Conservation (phyloP, 2,888 invertebrate species). For the Azorinus chamasolen region DNA sequence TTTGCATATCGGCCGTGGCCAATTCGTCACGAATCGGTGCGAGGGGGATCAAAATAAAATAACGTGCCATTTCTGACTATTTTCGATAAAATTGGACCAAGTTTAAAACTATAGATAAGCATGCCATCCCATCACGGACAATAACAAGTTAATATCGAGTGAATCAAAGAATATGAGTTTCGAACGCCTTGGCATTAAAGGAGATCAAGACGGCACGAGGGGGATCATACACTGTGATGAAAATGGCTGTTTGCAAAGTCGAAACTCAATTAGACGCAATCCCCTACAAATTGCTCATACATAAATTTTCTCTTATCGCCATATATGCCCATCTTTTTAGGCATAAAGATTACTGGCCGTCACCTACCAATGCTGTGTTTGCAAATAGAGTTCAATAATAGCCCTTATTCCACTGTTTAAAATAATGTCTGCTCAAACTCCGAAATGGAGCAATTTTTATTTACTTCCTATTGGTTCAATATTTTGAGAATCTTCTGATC, state of each 20-base stretch:
- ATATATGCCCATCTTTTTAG: slow-evolving; percentile 61
- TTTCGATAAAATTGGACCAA: slow-evolving; percentile 67
- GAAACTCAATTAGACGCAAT: slow-evolving; percentile 66
- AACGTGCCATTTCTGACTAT: slow-evolving; percentile 52
- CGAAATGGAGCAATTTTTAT: no score
- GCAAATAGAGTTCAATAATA: no score
- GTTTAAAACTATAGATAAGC: slow-evolving; percentile 61
- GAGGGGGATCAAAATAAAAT: slow-evolving; percentile 59
- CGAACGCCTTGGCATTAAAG: slow-evolving; percentile 55
- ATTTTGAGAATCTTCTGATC: no score
- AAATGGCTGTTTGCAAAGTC: slow-evolving; percentile 57
- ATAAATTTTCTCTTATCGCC: slow-evolving; percentile 70
- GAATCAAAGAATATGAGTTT: slow-evolving; percentile 65
- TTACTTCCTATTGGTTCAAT: no score
- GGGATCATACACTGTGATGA: slow-evolving; percentile 55
- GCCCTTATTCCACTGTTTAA: no score
- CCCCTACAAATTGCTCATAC: slow-evolving; percentile 68
- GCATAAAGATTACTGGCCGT: no score
- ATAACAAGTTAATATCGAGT: slow-evolving; percentile 70
- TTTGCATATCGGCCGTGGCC: slow-evolving; percentile 62
- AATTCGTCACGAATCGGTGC: slow-evolving; percentile 48
- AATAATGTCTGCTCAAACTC: no score
- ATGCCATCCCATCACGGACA: slow-evolving; percentile 54
- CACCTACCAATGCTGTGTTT: no score
- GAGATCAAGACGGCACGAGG: slow-evolving; percentile 25